Conservation (phyloP, 1,140 invertebrate species). For the Alviniconcha marisindica region DNA sequence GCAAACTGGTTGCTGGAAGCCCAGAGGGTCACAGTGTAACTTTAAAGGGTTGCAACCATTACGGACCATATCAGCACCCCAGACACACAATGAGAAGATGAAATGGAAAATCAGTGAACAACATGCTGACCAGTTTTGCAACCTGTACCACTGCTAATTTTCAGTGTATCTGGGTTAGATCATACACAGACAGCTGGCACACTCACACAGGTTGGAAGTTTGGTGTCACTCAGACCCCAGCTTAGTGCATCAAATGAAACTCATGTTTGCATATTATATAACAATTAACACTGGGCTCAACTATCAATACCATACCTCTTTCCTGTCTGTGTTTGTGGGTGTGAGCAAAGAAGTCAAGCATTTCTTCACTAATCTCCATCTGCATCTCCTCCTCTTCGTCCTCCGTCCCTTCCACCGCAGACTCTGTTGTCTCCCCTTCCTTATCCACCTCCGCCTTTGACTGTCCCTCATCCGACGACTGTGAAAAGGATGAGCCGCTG, state of each 20-base stretch:
- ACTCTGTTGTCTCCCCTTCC: slow-evolving; percentile 29
- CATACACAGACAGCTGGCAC: no score
- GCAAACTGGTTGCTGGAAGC: no score
- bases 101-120: no score
- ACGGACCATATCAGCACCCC: no score
- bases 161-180: no score
- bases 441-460: not conserved
- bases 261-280: not conserved
- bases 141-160: no score
- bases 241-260: not conserved
- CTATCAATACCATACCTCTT: slow-evolving; percentile 66
- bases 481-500: slow-evolving; percentile 2
- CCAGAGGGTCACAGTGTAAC: no score
- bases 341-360: slow-evolving; percentile 81
- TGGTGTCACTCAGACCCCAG: no score
- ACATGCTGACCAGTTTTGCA: no score
- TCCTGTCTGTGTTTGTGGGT: slow-evolving; percentile 80
- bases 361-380: slow-evolving; percentile 82
- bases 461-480: not conserved
- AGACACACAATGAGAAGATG: no score
- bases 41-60: no score
- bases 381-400: slow-evolving; percentile 70
- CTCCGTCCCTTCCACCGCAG: not conserved
- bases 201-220: no score
- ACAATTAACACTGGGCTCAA: not conserved